Evolutionary conservation across 1,140 invertebrate species (phyloP), one percentile per base, ranked within the genome.

Genomic region (Lepidurus packardi): DNA sequence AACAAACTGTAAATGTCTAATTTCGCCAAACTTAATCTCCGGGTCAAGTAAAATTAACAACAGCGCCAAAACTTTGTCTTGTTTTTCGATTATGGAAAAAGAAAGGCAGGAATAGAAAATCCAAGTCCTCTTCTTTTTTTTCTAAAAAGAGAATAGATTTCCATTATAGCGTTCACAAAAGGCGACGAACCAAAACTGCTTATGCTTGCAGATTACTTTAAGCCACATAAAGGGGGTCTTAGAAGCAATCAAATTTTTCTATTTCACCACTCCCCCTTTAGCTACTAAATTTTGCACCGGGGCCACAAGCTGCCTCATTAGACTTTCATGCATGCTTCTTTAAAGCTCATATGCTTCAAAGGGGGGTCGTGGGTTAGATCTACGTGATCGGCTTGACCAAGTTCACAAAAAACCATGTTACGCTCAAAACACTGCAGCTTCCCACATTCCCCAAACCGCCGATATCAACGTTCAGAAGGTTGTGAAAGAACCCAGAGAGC

Each of bases 191-290:
- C 3, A 65, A 65, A 65, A 65, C 53, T 65, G 53, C 53, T 65
- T 65, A 21, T 16, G 53, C 53, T 65, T 65, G 53, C 53, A 65
- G 53, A 65, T 65, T 65, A 65, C 53, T 65, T 65, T 65, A 65
- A 65, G 53, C 53, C 53, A 65, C 53, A 65, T 65, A 65, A 65
- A 65, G 53, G 8, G 47, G 53, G 21, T 65, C 53, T 65, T 21
- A 65, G 53, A 65, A 65, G 53, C 53, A 65, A 65, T 65, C 53
- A 65, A 65, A 65, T 65, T 65, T 65, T 65, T 65, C 53, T 65
- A 65, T 65, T 65, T 21, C 21, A 65, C 53, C 53, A 65, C 53
- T 65, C 53, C 53, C 53, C 53, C 13, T 34, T 34, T 34, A 65
- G 53, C 53, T 65, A 21, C 21, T 34, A 34, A 65, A 65, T n/a